These are phyloP conservation scores for Drosophila malerkotliana DNA, from an alignment of 1,140 invertebrate genomes.

Conservation along the genomic window DNA sequence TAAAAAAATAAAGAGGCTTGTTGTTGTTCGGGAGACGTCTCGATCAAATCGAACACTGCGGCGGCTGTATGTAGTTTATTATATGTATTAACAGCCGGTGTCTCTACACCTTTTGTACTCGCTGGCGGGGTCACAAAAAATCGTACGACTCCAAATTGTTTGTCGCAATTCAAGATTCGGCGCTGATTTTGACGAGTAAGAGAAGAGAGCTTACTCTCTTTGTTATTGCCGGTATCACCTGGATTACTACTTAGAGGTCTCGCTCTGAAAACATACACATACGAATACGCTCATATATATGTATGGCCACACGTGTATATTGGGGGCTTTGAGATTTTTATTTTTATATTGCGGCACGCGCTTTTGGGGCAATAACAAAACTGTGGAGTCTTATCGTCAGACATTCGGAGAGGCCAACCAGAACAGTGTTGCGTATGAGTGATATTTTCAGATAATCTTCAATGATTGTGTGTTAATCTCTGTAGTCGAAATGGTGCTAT, in stretches of 20 bases:
- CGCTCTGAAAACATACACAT: constrained; percentile 4
- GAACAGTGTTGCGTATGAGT: constrained; percentile 29
- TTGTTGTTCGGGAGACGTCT: constrained; percentile 15
- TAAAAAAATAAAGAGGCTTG: constrained; percentile 8
- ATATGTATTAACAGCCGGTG: constrained; percentile 42
- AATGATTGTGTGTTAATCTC: constrained; percentile 10
- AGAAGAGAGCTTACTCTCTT: constrained; percentile 18
- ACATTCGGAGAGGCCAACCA: constrained; percentile 17
- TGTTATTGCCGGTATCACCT: constrained; percentile 32
- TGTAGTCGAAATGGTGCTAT: neutral
- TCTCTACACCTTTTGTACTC: constrained; percentile 14
- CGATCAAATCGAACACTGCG: constrained; percentile 17
- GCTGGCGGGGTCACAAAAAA: constrained; percentile 10
- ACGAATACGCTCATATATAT: neutral
- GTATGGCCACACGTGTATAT: constrained; percentile 19
- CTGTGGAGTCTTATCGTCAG: constrained; percentile 16
- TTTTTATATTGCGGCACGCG: constrained; percentile 53
- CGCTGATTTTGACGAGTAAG: constrained; percentile 13
- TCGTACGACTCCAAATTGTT: constrained; percentile 33
- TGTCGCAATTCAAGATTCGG: constrained; percentile 17
- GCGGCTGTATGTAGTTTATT: neutral
- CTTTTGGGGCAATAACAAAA: constrained; percentile 26
- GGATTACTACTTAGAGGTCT: constrained; percentile 13
- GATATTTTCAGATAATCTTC: constrained; percentile 15
- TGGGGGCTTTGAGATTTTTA: constrained; percentile 45